Percentiles rank a stretch among this genome's conserved stretches.
Conservation (phyloP, 2,888 invertebrate species). For the Archips crataeganus region DNA sequence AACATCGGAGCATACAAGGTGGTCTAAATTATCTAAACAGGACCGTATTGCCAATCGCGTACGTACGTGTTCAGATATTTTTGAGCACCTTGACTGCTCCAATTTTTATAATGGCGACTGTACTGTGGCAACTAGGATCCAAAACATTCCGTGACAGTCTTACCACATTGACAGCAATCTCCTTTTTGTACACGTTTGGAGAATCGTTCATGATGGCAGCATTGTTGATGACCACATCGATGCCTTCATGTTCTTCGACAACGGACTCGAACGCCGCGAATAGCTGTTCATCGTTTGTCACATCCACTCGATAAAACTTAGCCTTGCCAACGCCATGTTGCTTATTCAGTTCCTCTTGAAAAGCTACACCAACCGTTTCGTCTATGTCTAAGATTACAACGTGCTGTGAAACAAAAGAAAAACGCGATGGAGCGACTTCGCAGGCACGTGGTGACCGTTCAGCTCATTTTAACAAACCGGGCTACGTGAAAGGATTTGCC, state of each 20-base stretch:
- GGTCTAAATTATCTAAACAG: too few relatives aligned
- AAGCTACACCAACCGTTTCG: slow-evolving; percentile 46
- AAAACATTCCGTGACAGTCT: slow-evolving; percentile 20
- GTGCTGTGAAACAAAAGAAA: slow-evolving; percentile 48
- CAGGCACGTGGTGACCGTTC: neutral
- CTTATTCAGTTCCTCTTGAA: slow-evolving; percentile 53
- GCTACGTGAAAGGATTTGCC: too few relatives aligned
- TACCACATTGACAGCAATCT: slow-evolving; percentile 63
- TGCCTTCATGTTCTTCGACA: slow-evolving; percentile 47
- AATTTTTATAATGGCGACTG: too few relatives aligned
- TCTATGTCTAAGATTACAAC: slow-evolving; percentile 57
- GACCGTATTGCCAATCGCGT: too few relatives aligned
- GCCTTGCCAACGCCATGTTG: slow-evolving; percentile 51
- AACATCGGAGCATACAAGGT: too few relatives aligned
- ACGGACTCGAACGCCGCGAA: slow-evolving; percentile 50
- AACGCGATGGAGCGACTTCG: too few relatives aligned
- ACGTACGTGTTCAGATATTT: too few relatives aligned
- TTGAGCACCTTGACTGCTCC: too few relatives aligned
- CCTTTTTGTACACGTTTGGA: slow-evolving; percentile 52
- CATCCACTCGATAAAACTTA: slow-evolving; percentile 59
- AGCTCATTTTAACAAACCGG: too few relatives aligned
- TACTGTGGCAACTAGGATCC: too few relatives aligned
- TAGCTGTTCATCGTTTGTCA: slow-evolving; percentile 54
- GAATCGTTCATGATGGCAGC: slow-evolving; percentile 59
- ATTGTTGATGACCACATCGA: slow-evolving; percentile 62